These are phyloP conservation scores for Drosophila jambulina DNA, from an alignment of 1,140 invertebrate genomes.

Conservation along the genomic window DNA sequence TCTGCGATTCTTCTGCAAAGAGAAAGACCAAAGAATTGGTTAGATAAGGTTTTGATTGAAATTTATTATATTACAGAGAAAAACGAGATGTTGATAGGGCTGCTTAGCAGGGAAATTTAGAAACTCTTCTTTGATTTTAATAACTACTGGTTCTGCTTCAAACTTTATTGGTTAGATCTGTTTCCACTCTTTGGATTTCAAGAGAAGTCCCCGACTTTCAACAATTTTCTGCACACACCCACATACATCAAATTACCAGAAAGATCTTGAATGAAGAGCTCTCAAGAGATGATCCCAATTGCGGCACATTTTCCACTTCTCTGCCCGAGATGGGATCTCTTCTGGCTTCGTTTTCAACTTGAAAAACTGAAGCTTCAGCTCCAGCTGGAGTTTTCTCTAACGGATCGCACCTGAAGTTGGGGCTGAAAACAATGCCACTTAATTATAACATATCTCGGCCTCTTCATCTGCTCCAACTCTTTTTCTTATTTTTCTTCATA, in stretches of 20 bases:
- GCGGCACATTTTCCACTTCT: slow-evolving; percentile 20
- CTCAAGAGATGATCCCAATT: slow-evolving; percentile 37
- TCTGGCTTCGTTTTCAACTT: slow-evolving; percentile 11
- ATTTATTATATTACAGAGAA: slow-evolving; percentile 17
- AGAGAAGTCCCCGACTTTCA: slow-evolving; percentile 14
- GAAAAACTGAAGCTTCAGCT: not conserved
- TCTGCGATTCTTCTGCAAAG: slow-evolving; percentile 26
- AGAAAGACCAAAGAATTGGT: slow-evolving; percentile 16
- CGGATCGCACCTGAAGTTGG: slow-evolving; percentile 22
- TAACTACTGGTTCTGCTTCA: not conserved
- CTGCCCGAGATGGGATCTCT: slow-evolving; percentile 24
- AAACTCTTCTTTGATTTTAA: not conserved
- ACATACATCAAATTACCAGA: slow-evolving; percentile 19
- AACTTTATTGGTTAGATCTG: slow-evolving; percentile 33
- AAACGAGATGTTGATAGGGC: not conserved
- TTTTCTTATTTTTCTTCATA: slow-evolving; percentile 3
- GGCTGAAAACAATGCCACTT: slow-evolving; percentile 48
- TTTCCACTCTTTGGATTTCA: slow-evolving; percentile 1
- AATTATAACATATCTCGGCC: slow-evolving; percentile 42
- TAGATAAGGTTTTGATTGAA: slow-evolving; percentile 37
- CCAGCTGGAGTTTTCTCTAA: slow-evolving; percentile 40
- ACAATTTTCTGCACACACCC: slow-evolving; percentile 1
- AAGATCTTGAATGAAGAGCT: slow-evolving; percentile 39
- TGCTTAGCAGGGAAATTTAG: not conserved
- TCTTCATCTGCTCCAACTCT: slow-evolving; percentile 19